Evolutionary conservation across 2,888 invertebrate species (phyloP).

Genomic region (Malthinus flaveolus): DNA sequence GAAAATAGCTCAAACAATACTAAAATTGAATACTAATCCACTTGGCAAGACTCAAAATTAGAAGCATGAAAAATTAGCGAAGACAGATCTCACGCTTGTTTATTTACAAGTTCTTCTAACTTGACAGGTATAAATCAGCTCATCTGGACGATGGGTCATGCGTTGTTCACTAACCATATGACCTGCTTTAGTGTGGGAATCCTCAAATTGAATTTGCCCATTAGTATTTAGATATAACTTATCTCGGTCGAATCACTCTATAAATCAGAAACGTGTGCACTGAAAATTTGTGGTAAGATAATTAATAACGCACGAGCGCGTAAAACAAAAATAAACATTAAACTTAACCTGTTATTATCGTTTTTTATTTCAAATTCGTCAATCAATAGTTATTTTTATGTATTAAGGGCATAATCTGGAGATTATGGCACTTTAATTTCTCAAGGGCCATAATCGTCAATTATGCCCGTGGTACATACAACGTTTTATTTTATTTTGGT

Average conservation of each 20-base stretch:
- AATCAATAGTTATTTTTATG: slow-evolving; percentile 14
- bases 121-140: slow-evolving; percentile 31
- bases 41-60: slow-evolving; percentile 26
- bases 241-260: slow-evolving; percentile 16
- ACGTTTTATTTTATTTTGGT: too few species aligned
- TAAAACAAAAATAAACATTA: slow-evolving; percentile 22
- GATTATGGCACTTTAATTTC: too few species aligned
- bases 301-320: slow-evolving; percentile 28
- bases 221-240: slow-evolving; percentile 25
- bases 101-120: slow-evolving; percentile 27
- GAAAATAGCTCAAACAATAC: slow-evolving; percentile 25
- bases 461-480: too few species aligned
- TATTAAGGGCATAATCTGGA: background rate
- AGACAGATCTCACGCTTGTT: slow-evolving; percentile 32
- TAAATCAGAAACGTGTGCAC: slow-evolving; percentile 24
- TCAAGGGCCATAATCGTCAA: too few species aligned
- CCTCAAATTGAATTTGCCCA: slow-evolving; percentile 30
- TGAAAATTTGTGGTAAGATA: slow-evolving; percentile 22
- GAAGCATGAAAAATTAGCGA: slow-evolving; percentile 31
- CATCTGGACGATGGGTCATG: slow-evolving; percentile 28
- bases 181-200: slow-evolving; percentile 33
- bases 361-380: slow-evolving; percentile 10
- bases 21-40: slow-evolving; percentile 26
- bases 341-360: slow-evolving; percentile 24
- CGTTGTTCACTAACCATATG: slow-evolving; percentile 23